phyloP scores from a whole-genome alignment of 2,113 vertebrate species.

The Ovibos moschatus region DNA sequence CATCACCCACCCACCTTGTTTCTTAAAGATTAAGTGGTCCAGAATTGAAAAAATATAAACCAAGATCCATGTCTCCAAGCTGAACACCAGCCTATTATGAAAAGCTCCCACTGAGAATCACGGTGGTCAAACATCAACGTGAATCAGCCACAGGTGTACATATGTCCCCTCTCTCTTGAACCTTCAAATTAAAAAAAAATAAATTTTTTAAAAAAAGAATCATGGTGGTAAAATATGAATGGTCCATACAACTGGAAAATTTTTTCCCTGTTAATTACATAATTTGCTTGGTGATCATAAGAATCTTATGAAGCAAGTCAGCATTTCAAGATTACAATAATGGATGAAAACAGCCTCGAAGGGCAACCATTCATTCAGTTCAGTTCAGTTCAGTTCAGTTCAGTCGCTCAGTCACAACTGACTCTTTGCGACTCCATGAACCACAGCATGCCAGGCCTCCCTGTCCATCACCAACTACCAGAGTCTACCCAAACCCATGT shows the following conservation, averaged over 20 bases:
- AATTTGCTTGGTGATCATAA: not conserved
- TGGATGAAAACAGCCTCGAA: not conserved
- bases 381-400: not conserved
- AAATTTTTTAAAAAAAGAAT: not conserved
- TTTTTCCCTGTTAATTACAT: not conserved
- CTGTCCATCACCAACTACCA: not conserved
- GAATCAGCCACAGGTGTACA: not conserved
- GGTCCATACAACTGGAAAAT: not conserved
- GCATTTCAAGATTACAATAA: not conserved
- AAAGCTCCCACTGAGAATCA: not conserved
- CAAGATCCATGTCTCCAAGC: not conserved
- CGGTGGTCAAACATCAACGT: not conserved
- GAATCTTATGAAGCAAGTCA: not conserved
- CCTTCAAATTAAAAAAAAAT: not conserved
- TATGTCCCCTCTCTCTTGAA: not conserved
- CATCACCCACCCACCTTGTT: constrained; percentile 15
- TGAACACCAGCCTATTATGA: not conserved
- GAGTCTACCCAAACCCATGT: not conserved
- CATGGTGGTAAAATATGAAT: not conserved
- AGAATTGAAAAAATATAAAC: not conserved
- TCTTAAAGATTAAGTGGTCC: constrained; percentile 25
- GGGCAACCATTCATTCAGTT: not conserved
- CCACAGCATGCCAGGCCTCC: not conserved
- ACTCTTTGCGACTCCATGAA: not conserved
- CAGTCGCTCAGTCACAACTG: fast-evolving